Base-by-base conservation (phyloP, 2,888 invertebrate genomes). In the Ennomos fuscantarius region DNA sequence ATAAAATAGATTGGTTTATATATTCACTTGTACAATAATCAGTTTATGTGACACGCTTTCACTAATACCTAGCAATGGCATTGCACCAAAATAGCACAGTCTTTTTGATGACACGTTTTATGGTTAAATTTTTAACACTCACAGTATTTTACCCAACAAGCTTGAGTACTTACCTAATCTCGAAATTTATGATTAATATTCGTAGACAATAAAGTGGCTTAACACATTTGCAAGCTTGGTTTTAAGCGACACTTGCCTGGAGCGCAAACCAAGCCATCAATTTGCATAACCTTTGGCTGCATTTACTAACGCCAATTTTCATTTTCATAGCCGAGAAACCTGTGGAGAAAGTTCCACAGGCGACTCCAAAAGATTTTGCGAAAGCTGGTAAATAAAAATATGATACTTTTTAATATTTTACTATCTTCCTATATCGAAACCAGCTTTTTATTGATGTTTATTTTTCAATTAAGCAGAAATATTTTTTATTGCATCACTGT, bases 331-430 rank as follows among this genome's bases (percentile, higher is more conserved):
- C 48, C 37, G 58, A 59, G 49, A 45, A 45, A 41, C 53, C 52
- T 54, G 58, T 49, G 58, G 58, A 49, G 44, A 49, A 45, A 54
- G n/a, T 45, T 49, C 53, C 53, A 53, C 58, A 59, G 53, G 58
- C 58, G 53, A 48, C 53, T 59, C 53, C 53, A 53, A 49, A 53
- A 49, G n/a, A 48, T 37, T 43, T 44, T 44, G 43, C 45, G 51
- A 12, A 15, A 34, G 48, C 52, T 32, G 44, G 43, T 59, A 59
- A 59, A 43, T 52, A 52, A 56, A 15, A 24, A 45, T 40, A 35
- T 45, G n/a, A 13, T 40, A 33, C 6, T 41, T 55, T 6, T 53
- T 24, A 24, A 24, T 24, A 24, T 24, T 24, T 24, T 24, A 24
- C 6, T 24, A 24, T 24, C 5, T 24, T 24, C 24, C 1, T 53